Evolutionary conservation across 1,140 invertebrate genomes (phyloP).

Genomic region (Holotrichia oblita): DNA sequence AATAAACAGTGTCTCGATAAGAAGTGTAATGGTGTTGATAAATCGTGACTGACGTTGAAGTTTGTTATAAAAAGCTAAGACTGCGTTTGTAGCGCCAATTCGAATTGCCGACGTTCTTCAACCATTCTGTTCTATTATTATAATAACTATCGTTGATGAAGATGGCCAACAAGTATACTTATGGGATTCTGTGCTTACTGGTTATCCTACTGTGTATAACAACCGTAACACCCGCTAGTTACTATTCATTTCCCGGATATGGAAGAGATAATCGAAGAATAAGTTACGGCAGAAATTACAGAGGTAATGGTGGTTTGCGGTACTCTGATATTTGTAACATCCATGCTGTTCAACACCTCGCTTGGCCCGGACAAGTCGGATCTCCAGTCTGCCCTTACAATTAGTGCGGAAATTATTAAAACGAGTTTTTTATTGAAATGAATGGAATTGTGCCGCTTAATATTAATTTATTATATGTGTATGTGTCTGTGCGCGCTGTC

Average conservation of each 20-base stretch:
- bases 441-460: neutral
- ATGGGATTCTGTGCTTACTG: slow-evolving; percentile 23
- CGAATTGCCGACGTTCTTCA: slow-evolving; percentile 4
- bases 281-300: slow-evolving; percentile 31
- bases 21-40: neutral
- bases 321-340: slow-evolving; percentile 6
- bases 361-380: slow-evolving; percentile 13
- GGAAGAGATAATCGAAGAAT: neutral
- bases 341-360: slow-evolving; percentile 24
- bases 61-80: slow-evolving; percentile 21
- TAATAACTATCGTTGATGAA: neutral
- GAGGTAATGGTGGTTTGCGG: slow-evolving; percentile 21
- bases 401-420: slow-evolving; percentile 6
- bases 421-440: neutral
- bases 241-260: slow-evolving; percentile 14
- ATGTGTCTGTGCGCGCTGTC: neutral
- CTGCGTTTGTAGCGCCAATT: slow-evolving; percentile 22
- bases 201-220: neutral
- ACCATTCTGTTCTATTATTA: slow-evolving; percentile 4
- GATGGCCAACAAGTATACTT: slow-evolving; percentile 18
- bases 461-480: neutral
- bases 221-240: neutral
- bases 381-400: neutral
- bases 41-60: neutral
- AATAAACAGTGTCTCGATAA: neutral